A percentile compares a stretch with the other conserved stretches of the same genome.
Conservation (phyloP, 1,140 invertebrate species). For the Gryon sp. region DNA sequence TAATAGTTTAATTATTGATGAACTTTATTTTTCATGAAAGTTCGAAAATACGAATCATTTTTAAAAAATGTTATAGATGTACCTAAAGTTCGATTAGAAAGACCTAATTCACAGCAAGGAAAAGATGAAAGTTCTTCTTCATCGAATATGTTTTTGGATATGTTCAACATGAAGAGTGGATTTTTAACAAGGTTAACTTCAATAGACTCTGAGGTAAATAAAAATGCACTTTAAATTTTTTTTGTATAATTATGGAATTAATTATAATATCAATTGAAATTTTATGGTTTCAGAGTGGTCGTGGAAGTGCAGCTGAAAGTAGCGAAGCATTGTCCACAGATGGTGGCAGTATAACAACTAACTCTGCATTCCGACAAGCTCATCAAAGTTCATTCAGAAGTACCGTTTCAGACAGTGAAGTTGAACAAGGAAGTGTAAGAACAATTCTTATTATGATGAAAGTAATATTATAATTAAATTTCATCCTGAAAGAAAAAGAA, state of each 20-base stretch:
- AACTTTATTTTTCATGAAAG: no score
- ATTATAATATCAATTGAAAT: neutral
- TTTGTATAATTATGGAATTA: no score
- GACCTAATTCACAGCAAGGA: constrained; percentile 70
- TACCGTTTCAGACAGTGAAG: constrained; percentile 95
- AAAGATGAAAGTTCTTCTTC: constrained; percentile 85
- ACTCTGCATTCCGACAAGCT: constrained; percentile 83
- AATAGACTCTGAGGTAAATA: constrained; percentile 91
- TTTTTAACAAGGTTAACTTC: constrained; percentile 92
- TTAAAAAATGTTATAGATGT: constrained; percentile 75
- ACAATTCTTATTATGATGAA: no score
- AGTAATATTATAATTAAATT: constrained; percentile 13
- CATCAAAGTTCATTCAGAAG: constrained; percentile 87
- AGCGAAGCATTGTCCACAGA: constrained; percentile 81
- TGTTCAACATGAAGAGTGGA: constrained; percentile 91
- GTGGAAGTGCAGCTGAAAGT: constrained; percentile 82
- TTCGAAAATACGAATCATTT: no score
- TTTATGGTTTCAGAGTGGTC: constrained; percentile 67
- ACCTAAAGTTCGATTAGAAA: constrained; percentile 79
- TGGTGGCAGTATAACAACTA: constrained; percentile 89
- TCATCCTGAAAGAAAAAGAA: constrained; percentile 1
- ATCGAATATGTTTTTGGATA: constrained; percentile 92
- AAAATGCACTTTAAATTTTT: constrained; percentile 1
- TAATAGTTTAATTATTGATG: neutral
- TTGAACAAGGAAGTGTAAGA: constrained; percentile 92